Conservation (phyloP, 2,888 invertebrate genomes). For the Sphaeridia pumilis region DNA sequence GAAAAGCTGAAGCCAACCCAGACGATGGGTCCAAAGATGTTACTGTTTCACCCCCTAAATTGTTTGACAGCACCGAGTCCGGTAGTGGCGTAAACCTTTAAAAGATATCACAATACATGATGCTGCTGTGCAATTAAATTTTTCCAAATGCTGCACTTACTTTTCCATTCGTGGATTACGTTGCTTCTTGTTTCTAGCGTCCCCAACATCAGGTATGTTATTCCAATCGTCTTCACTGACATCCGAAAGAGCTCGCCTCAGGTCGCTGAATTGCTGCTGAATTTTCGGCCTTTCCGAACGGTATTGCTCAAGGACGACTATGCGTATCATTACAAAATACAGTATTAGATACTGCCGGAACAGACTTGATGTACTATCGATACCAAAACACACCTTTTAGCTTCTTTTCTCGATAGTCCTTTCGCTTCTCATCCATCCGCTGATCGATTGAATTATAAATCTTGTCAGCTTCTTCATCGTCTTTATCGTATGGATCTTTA, state of each 20-base stretch:
- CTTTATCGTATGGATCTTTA: conserved; percentile 99
- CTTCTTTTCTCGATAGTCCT: conserved; percentile 83
- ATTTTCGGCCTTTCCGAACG: conserved; percentile 98
- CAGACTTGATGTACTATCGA: too few relatives aligned
- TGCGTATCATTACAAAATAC: too few relatives aligned
- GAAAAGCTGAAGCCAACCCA: conserved; percentile 59
- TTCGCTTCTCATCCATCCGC: conserved; percentile 96
- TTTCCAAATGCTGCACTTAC: too few relatives aligned
- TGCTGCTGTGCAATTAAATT: too few relatives aligned
- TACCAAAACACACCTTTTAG: conserved; percentile 46
- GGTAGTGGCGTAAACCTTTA: conserved; percentile 82
- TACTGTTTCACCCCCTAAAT: conserved; percentile 67
- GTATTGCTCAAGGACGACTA: conserved; percentile 90
- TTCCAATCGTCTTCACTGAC: conserved; percentile 93
- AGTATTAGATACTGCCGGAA: too few relatives aligned
- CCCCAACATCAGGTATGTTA: conserved; percentile 97
- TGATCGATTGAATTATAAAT: conserved; percentile 98
- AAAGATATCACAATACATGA: too few relatives aligned
- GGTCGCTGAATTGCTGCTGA: conserved; percentile 96
- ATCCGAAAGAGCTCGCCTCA: conserved; percentile 71
- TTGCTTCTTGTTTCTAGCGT: conserved; percentile 91
- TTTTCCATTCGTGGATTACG: conserved; percentile 90
- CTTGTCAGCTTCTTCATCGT: conserved; percentile 98
- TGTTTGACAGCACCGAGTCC: conserved; percentile 82
- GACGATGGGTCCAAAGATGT: conserved; percentile 70